phyloP scores from a whole-genome alignment of 2,797 vertebrate genomes.

The Sciurus carolinensis region DNA sequence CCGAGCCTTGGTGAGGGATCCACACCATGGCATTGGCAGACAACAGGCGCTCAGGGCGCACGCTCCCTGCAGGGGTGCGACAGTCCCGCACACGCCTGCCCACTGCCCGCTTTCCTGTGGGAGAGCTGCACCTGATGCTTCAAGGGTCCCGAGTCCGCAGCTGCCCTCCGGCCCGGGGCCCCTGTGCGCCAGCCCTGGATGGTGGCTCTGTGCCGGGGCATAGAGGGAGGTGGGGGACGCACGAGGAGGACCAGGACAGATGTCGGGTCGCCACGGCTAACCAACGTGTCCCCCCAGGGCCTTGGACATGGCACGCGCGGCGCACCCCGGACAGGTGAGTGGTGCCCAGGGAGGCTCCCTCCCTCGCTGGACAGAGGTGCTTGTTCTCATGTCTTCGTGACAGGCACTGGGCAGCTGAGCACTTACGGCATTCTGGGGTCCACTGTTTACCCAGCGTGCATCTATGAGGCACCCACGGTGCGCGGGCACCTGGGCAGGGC shows the following conservation, averaged over 20 bases:
- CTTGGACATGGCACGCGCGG: conserved; percentile 29
- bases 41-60: not conserved
- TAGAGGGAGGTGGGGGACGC: not conserved
- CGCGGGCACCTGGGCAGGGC: not conserved
- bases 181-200: not conserved
- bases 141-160: not conserved
- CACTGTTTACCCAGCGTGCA: not conserved
- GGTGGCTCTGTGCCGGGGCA: not conserved
- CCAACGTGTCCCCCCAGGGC: conserved; percentile 58
- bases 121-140: not conserved
- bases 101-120: not conserved
- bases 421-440: not conserved
- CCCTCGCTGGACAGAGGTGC: not conserved
- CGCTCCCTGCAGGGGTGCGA: no score
- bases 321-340: conserved; percentile 73
- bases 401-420: not conserved
- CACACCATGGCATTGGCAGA: not conserved
- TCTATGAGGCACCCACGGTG: not conserved
- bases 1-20: not conserved
- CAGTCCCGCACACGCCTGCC: no score
- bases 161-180: not conserved
- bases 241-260: no score
- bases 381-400: not conserved
- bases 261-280: not conserved
- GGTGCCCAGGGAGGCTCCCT: not conserved